Percentiles rank a stretch among this genome's conserved stretches.
Evolutionary conservation across 1,140 invertebrate species (phyloP).

Genomic region (Cardiocondyla obscurior): DNA sequence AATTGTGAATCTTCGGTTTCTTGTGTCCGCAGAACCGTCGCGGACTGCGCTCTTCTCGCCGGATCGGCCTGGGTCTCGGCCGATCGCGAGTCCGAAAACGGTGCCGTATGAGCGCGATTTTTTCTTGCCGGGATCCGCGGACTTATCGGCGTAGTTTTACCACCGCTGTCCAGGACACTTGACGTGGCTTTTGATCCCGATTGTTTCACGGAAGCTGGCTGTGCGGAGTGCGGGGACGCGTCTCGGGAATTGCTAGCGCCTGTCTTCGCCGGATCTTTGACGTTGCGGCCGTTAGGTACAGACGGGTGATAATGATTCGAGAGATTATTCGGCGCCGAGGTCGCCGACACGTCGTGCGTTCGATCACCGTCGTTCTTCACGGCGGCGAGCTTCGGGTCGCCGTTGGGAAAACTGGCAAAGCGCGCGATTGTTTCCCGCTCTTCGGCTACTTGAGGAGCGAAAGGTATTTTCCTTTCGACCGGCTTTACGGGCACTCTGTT

Average conservation of each 20-base stretch:
- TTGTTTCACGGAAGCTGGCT: neutral
- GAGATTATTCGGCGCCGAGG: neutral
- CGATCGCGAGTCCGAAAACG: slow-evolving; percentile 61
- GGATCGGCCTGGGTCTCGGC: slow-evolving; percentile 60
- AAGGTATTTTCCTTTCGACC: slow-evolving; percentile 76
- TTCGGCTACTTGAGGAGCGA: slow-evolving; percentile 78
- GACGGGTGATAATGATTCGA: neutral
- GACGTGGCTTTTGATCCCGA: neutral
- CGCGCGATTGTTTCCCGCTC: slow-evolving; percentile 77
- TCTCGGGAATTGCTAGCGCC: slow-evolving; percentile 1
- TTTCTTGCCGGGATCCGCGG: slow-evolving; percentile 74
- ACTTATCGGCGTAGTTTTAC: slow-evolving; percentile 57
- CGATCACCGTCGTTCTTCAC: slow-evolving; percentile 37
- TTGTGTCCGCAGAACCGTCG: neutral
- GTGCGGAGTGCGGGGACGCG: neutral
- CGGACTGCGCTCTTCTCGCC: slow-evolving; percentile 55
- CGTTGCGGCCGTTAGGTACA: neutral
- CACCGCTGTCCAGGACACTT: neutral
- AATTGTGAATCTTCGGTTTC: slow-evolving; percentile 54
- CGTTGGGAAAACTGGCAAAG: slow-evolving; percentile 79
- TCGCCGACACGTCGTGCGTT: neutral
- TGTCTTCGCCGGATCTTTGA: neutral
- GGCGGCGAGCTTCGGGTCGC: slow-evolving; percentile 75
- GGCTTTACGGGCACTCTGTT: slow-evolving; percentile 63
- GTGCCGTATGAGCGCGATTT: slow-evolving; percentile 72